phyloP scores from a whole-genome alignment of 2,113 vertebrate species.

The Passer domesticus region DNA sequence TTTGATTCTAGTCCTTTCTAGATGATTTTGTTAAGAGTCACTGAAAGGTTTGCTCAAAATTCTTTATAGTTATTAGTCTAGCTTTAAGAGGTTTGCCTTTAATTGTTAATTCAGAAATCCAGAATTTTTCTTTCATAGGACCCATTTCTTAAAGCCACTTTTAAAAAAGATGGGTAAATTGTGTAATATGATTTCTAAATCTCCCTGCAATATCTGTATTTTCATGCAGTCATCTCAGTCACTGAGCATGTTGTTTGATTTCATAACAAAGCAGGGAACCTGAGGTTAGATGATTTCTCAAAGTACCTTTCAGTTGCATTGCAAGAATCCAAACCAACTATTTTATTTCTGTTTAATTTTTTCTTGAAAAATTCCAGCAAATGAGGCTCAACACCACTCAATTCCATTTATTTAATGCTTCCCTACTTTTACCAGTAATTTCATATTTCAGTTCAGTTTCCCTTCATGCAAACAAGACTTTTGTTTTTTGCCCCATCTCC shows the following conservation, averaged over 20 bases:
- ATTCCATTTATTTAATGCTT: background rate
- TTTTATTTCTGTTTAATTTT: background rate
- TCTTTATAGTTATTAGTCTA: background rate
- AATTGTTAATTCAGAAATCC: background rate
- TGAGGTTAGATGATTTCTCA: background rate
- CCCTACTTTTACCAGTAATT: background rate
- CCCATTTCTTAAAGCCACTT: background rate
- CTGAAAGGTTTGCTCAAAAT: background rate
- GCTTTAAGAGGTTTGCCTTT: background rate
- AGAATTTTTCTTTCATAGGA: background rate
- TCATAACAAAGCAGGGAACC: background rate
- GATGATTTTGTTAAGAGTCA: background rate
- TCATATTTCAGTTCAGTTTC: background rate
- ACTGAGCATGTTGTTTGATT: background rate
- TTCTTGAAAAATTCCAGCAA: background rate
- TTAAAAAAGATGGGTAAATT: background rate
- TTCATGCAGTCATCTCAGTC: background rate
- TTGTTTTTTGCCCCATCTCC: background rate
- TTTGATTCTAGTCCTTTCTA: background rate
- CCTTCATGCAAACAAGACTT: background rate
- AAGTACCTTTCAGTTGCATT: background rate
- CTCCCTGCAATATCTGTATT: background rate
- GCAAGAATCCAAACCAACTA: background rate
- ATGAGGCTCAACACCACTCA: background rate
- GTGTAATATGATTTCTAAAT: slow-evolving; percentile 25